Evolutionary conservation across 2,888 invertebrate genomes (phyloP), one percentile per base, ranked within the genome.

Genomic region (Aleiodes alternator): DNA sequence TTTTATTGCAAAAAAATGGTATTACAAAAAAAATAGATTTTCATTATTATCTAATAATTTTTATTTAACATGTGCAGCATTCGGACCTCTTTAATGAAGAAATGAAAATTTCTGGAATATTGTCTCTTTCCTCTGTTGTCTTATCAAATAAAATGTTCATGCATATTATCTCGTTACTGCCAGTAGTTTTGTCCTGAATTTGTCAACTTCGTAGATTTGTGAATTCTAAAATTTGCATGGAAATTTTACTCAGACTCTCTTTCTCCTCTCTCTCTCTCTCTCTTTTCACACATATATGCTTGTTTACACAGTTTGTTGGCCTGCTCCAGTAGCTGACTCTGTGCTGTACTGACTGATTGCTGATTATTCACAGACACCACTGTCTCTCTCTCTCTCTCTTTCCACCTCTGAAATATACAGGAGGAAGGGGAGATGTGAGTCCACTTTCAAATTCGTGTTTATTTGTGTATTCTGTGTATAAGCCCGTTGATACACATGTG

Each of bases 341-440:
- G 81, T 82, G 83, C 43, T 43, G 83, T 81, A 80, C 68, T 76
- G 85, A 86, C 86, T 87, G 87, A 87, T 87, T 87, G 87, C 87
- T 87, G 87, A 87, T 87, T 87, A 87, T 87, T 87, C 87, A 87
- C 86, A 85, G 87, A 87, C 79, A 78, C 79, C 84, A 83, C 84
- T 84, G 11, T 43, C 43, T 43, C 43, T 43, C 9, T 43, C 34
- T 34, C 34, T 34, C 34, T 34, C 34, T 43, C 43, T 43, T 11
- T 43, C 38, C 38, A 9, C 11, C 43, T 43, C 43, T 43, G 84
- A 85, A 86, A 87, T 86, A 87, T 86, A 86, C 86, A 85, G 82
- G 80, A 23, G 79, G 76, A 69, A 16, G n/a, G 31, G 8, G 38
- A 3, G 43, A 8, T 43, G 7, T 9, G 43, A 5, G 61, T 61